Percentiles rank a stretch among this genome's conserved stretches.
Evolutionary conservation across 2,888 invertebrate species (phyloP).

Genomic region (Drosophila birchii): DNA sequence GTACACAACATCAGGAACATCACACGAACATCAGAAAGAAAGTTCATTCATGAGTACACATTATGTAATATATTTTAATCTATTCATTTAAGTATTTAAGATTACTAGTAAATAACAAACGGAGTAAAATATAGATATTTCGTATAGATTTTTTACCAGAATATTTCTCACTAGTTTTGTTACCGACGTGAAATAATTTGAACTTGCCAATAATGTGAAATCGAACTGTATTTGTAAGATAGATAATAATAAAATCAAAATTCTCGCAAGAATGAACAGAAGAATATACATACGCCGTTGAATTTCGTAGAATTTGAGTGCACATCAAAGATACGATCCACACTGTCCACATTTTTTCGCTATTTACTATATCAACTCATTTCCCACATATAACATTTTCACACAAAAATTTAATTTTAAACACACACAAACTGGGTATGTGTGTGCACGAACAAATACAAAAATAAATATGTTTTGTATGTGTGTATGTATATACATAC

Average conservation of each 20-base stretch:
- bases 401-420: constrained; percentile 24
- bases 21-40: no score
- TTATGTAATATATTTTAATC: constrained; percentile 11
- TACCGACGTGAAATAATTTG: background rate
- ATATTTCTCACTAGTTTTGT: background rate
- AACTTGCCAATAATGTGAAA: constrained; percentile 19
- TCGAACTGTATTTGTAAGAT: constrained; percentile 31
- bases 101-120: background rate
- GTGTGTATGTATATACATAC: background rate
- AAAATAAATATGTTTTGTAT: constrained; percentile 13
- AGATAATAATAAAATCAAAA: constrained; percentile 56
- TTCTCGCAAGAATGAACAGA: constrained; percentile 54
- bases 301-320: constrained; percentile 62
- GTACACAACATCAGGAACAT: background rate
- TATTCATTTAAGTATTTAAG: background rate
- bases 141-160: background rate
- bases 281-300: constrained; percentile 32
- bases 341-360: constrained; percentile 60
- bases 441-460: constrained; percentile 10
- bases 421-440: constrained; percentile 15
- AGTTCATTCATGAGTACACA: background rate
- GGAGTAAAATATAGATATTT: background rate
- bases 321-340: constrained; percentile 69
- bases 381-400: constrained; percentile 18
- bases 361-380: constrained; percentile 37